Evolutionary conservation across 2,113 vertebrate species (phyloP).

Genomic region (Anolis carolinensis): DNA sequence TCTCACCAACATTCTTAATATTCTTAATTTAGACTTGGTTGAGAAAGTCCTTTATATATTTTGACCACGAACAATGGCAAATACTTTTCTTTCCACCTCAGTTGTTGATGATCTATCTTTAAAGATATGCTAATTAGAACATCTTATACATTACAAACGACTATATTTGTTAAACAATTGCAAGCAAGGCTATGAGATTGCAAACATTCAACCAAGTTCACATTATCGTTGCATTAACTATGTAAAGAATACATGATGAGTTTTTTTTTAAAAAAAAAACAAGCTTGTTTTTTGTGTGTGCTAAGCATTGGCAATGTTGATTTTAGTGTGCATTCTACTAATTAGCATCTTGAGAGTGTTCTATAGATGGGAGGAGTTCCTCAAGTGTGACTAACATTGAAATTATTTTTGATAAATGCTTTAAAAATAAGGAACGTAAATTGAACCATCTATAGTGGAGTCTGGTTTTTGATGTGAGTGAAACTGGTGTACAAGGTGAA

Average conservation of each 20-base stretch:
- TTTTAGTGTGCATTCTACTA: constrained; percentile 18
- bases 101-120: neutral
- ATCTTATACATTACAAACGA: neutral
- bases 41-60: neutral
- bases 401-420: constrained; percentile 6
- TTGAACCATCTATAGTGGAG: neutral
- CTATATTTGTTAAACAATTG: neutral
- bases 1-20: no score
- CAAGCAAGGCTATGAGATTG: neutral
- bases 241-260: neutral
- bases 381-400: constrained; percentile 15
- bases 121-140: neutral
- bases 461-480: no score
- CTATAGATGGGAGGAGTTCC: constrained; percentile 28
- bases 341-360: constrained; percentile 36
- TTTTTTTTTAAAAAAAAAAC: neutral
- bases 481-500: neutral
- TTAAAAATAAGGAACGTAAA: constrained; percentile 21
- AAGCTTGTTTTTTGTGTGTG: neutral
- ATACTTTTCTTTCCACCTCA: neutral
- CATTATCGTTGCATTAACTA: neutral
- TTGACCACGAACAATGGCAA: neutral
- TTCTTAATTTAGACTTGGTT: no score
- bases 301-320: constrained; percentile 15
- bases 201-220: neutral